phyloP scores from a whole-genome alignment of 2,113 vertebrate genomes.

The Thinocorus orbignyianus region DNA sequence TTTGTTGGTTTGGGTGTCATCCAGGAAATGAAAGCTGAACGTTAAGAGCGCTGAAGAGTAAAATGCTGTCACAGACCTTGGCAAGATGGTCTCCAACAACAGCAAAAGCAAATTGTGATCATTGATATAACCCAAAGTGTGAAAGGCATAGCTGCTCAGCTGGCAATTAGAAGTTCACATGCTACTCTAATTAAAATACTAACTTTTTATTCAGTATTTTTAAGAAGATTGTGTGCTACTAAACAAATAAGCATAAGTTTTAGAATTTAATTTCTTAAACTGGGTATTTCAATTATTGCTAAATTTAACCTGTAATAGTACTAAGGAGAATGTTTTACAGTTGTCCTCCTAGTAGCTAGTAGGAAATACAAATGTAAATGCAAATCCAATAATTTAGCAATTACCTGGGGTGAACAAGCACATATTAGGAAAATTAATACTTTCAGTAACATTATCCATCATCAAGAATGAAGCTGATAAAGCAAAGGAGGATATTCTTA shows the following conservation, averaged over 20 bases:
- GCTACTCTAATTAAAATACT: not conserved
- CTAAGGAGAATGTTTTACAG: not conserved
- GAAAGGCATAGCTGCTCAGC: not conserved
- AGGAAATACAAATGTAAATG: constrained; percentile 35
- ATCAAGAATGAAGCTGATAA: constrained; percentile 37
- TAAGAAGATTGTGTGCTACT: not conserved
- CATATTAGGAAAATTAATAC: constrained; percentile 47
- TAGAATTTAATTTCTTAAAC: not conserved
- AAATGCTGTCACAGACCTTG: constrained; percentile 7
- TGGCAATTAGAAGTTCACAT: not conserved
- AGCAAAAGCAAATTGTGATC: constrained; percentile 7
- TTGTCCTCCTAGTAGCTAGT: not conserved
- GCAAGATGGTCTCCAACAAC: not conserved
- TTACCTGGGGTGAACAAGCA: not conserved
- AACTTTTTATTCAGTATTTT: not conserved
- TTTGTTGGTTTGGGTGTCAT: constrained; percentile 16
- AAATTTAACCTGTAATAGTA: not conserved
- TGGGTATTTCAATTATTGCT: not conserved
- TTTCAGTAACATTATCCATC: constrained; percentile 34
- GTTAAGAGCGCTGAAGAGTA: constrained; percentile 10
- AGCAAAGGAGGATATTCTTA: constrained; percentile 48
- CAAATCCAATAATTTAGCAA: not conserved
- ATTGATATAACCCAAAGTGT: not conserved
- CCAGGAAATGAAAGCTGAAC: constrained; percentile 30
- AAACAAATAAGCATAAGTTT: not conserved